phyloP scores from a whole-genome alignment of 2,113 vertebrate genomes.

The Corapipo altera region DNA sequence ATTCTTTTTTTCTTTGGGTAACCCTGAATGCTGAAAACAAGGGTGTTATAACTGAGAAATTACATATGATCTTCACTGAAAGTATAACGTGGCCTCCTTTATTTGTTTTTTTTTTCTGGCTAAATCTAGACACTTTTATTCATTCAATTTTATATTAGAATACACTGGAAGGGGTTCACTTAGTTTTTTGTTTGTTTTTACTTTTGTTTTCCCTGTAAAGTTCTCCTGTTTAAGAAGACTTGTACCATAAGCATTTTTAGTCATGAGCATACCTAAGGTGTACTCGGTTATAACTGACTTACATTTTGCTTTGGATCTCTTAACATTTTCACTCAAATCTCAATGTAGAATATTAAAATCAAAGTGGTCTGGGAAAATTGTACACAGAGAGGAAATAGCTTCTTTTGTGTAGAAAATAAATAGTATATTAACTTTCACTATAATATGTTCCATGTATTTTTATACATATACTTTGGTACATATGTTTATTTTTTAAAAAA shows the following conservation, averaged over 20 bases:
- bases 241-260: neutral
- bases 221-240: neutral
- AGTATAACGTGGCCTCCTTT: neutral
- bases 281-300: neutral
- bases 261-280: neutral
- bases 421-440: neutral
- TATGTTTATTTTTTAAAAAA: neutral
- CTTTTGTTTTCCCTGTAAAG: neutral
- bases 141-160: neutral
- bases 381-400: neutral
- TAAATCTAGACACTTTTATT: neutral
- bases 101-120: neutral
- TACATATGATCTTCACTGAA: neutral
- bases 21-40: neutral
- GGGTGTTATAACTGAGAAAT: neutral
- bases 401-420: neutral
- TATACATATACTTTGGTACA: neutral
- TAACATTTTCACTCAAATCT: neutral
- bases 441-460: neutral
- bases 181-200: neutral
- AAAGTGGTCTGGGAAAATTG: neutral
- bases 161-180: rapidly evolving
- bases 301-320: neutral
- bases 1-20: neutral
- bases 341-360: neutral